Evolutionary conservation across 2,113 vertebrate species (phyloP).

Genomic region (Anarhynchus alexandrinus): DNA sequence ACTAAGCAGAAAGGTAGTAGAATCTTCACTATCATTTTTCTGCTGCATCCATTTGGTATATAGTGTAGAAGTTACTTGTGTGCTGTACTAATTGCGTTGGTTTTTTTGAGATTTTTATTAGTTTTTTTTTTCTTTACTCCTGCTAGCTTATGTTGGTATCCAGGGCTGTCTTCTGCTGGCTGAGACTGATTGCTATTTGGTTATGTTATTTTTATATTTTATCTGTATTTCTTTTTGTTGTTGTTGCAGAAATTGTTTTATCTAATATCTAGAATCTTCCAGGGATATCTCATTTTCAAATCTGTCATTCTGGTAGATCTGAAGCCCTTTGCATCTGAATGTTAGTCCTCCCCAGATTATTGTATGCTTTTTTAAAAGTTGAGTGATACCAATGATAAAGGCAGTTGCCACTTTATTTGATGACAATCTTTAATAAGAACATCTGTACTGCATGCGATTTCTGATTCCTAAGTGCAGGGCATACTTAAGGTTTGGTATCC

Average conservation of each 20-base stretch:
- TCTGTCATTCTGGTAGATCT: not conserved
- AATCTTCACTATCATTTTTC: not conserved
- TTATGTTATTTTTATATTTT: not conserved
- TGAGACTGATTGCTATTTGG: not conserved
- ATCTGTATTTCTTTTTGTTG: not conserved
- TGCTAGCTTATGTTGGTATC: not conserved
- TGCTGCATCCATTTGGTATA: not conserved
- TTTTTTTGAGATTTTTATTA: not conserved
- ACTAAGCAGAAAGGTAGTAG: not conserved
- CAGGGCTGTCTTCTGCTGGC: not conserved
- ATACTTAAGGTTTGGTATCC: not conserved
- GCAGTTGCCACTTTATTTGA: not conserved
- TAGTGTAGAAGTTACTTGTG: not conserved
- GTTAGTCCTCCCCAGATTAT: not conserved
- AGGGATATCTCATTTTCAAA: not conserved
- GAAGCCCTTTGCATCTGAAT: not conserved
- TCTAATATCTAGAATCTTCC: not conserved
- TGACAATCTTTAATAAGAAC: not conserved
- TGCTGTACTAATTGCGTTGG: not conserved
- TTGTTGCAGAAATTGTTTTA: not conserved
- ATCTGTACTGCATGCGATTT: not conserved
- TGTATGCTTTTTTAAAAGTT: not conserved
- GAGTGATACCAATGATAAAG: not conserved
- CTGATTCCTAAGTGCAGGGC: not conserved
- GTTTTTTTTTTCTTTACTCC: not conserved